Base-by-base conservation (phyloP, 2,113 vertebrate species). In the Scomber scombrus region DNA sequence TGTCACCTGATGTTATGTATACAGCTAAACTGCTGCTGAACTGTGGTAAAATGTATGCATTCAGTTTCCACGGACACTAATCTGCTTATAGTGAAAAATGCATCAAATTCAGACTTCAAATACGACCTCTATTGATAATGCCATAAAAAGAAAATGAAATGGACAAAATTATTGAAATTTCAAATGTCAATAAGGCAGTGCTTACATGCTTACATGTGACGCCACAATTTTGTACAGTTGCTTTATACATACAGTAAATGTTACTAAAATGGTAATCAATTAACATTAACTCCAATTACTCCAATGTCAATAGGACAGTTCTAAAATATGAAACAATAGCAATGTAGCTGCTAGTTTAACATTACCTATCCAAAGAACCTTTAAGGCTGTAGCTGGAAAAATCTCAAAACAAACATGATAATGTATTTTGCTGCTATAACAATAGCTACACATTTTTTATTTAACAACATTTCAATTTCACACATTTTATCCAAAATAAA, bases 41-140 rank as follows among this genome's bases (percentile, higher is more conserved):
- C 56, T 75, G 40, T 57, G 14, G 51, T 71, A 80, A 88, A 74
- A 85, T 72, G 29, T 78, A 60, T 68, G 63, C 29, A 78, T 75
- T 70, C 58, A 89, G 68, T 80, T 71, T 49, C 63, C 21, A 54
- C 49, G 31, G 43, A 52, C 7, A n/a, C 26, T 88, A 93, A 94
- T 94, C 84, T 86, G 7, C 74, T 93, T 92, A 89, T 3, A 45
- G 45, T 68, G 51, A 92, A 87, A 80, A 87, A 85, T 65, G 40
- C 63, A 63, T 31, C 73, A 78, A 81, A 71, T 88, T 80, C 71
- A 61, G 43, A 67, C 78, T 80, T 69, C 11, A 70, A 73, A 62
- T 66, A 3, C 0, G 45, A 65, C 19, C 61, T 87, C 78, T 79
- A 18, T 78, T 78, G 57, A 54, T 43, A 77, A 78, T 55, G 23